These are phyloP conservation scores for Grus americana DNA, from an alignment of 2,113 vertebrate genomes.

Conservation along the genomic window DNA sequence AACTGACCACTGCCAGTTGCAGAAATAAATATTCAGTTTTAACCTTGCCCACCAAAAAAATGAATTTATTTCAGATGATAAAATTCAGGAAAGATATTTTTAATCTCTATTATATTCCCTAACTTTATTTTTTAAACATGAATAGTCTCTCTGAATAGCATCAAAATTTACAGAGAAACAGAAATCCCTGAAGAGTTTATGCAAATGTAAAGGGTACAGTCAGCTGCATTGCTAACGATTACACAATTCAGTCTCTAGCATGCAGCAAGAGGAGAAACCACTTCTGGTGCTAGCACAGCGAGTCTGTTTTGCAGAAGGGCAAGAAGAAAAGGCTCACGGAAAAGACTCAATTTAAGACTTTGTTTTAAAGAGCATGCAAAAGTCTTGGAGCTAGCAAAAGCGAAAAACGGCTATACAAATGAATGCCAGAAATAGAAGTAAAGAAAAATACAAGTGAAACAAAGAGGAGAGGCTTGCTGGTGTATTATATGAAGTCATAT, in stretches of 20 bases:
- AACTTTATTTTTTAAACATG: background rate
- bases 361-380: background rate
- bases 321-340: background rate
- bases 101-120: background rate
- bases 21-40: background rate
- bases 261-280: background rate
- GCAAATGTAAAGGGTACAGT: background rate
- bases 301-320: background rate
- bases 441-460: background rate
- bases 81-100: background rate
- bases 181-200: background rate
- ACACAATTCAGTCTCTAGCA: background rate
- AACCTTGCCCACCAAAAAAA: conserved; percentile 70
- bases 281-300: background rate
- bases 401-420: background rate
- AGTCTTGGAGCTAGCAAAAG: background rate
- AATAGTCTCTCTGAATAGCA: background rate
- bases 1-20: background rate
- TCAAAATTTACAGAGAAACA: background rate
- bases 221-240: background rate
- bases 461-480: background rate
- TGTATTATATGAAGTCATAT: background rate
- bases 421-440: background rate
- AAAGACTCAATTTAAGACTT: background rate
- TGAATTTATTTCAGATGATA: background rate